These are phyloP conservation scores for Oncorhynchus masou DNA, from an alignment of 2,113 vertebrate genomes.

Conservation along the genomic window DNA sequence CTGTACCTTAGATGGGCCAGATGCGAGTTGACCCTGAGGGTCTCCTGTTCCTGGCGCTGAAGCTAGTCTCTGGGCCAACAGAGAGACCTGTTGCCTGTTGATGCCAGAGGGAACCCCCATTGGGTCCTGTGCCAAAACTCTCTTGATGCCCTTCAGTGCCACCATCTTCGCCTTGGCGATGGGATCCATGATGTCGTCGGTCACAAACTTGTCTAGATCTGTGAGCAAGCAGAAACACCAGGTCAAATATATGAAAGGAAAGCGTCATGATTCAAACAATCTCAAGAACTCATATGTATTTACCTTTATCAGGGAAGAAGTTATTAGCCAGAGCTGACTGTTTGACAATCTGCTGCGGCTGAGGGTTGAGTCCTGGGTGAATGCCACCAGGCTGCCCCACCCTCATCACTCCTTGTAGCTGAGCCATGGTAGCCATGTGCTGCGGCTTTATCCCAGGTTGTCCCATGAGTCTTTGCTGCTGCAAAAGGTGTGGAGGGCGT, in stretches of 20 bases:
- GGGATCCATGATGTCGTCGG: conserved; percentile 95
- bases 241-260: not conserved
- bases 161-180: conserved; percentile 99
- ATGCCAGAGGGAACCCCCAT: conserved; percentile 90
- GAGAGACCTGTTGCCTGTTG: conserved; percentile 93
- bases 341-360: conserved; percentile 73
- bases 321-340: conserved; percentile 82
- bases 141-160: conserved; percentile 96
- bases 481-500: conserved; percentile 65
- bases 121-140: conserved; percentile 94
- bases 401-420: conserved; percentile 83
- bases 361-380: conserved; percentile 76
- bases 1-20: conserved; percentile 74
- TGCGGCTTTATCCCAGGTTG: conserved; percentile 53
- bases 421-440: conserved; percentile 77
- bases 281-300: not conserved
- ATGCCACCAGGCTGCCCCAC: conserved; percentile 78
- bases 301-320: conserved; percentile 97
- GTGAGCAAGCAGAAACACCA: conserved; percentile 3
- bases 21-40: conserved; percentile 76
- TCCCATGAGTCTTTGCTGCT: conserved; percentile 78
- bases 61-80: conserved; percentile 90
- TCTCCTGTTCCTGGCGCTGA: conserved; percentile 81
- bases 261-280: not conserved
- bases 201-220: conserved; percentile 94